Evolutionary conservation across 2,888 invertebrate species (phyloP).

Genomic region (Chironomus riparius): DNA sequence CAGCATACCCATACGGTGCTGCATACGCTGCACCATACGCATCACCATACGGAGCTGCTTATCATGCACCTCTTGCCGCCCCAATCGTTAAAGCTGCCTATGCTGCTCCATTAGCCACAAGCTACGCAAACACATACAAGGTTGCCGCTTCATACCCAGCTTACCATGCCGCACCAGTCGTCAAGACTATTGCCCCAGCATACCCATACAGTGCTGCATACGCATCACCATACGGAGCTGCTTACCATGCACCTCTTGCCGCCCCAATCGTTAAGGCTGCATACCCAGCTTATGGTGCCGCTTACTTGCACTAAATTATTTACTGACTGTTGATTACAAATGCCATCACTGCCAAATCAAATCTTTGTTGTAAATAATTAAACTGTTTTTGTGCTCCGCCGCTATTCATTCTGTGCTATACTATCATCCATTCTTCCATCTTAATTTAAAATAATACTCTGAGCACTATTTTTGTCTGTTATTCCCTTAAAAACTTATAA

Average conservation of each 20-base stretch:
- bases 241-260: neutral
- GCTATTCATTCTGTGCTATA: too few relatives aligned
- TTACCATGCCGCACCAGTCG: neutral
- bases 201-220: neutral
- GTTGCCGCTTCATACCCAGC: neutral
- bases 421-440: too few relatives aligned
- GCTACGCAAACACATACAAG: too few relatives aligned
- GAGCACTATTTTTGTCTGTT: neutral
- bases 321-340: neutral
- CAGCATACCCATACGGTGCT: neutral
- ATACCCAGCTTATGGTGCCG: neutral
- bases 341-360: neutral
- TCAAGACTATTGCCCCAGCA: neutral
- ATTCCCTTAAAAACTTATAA: neutral
- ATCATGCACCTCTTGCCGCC: slow-evolving; percentile 1
- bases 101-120: too few relatives aligned
- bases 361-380: neutral
- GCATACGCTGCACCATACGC: neutral
- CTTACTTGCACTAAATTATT: slow-evolving; percentile 16
- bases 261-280: neutral
- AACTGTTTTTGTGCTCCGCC: neutral
- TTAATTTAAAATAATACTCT: neutral
- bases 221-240: neutral
- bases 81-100: neutral
- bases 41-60: neutral